Evolutionary conservation across 2,888 invertebrate genomes (phyloP).

Genomic region (Mimachlamys varia): DNA sequence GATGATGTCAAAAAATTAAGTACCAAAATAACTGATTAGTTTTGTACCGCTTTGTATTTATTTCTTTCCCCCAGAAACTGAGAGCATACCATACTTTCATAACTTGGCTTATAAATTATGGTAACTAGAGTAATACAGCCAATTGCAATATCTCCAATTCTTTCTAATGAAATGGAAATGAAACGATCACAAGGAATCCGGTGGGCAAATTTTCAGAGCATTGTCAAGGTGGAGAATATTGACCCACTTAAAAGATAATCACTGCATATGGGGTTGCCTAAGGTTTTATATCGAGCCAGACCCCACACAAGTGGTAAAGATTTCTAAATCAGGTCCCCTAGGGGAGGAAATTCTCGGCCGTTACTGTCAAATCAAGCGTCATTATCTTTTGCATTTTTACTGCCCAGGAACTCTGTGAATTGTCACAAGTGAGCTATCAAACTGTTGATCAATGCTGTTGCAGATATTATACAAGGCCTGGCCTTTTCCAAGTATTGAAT

Average conservation of each 20-base stretch:
- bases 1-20: no score
- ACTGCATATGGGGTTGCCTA: neutral
- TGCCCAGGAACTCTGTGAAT: slow-evolving; percentile 1
- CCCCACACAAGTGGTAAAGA: neutral
- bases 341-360: neutral
- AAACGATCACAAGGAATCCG: neutral
- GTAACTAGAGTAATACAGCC: neutral
- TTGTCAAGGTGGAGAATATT: neutral
- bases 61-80: no score
- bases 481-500: slow-evolving; percentile 11
- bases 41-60: no score
- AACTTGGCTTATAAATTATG: neutral
- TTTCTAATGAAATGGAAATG: neutral
- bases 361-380: neutral
- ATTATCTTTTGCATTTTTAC: neutral
- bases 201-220: neutral
- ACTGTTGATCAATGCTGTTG: neutral
- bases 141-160: neutral
- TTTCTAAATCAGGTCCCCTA: neutral
- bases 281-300: neutral
- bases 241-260: slow-evolving; percentile 10
- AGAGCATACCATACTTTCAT: neutral
- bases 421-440: neutral
- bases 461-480: neutral
- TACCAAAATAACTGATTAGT: no score